phyloP scores from a whole-genome alignment of 2,888 invertebrate genomes.

The Microchrysa polita region DNA sequence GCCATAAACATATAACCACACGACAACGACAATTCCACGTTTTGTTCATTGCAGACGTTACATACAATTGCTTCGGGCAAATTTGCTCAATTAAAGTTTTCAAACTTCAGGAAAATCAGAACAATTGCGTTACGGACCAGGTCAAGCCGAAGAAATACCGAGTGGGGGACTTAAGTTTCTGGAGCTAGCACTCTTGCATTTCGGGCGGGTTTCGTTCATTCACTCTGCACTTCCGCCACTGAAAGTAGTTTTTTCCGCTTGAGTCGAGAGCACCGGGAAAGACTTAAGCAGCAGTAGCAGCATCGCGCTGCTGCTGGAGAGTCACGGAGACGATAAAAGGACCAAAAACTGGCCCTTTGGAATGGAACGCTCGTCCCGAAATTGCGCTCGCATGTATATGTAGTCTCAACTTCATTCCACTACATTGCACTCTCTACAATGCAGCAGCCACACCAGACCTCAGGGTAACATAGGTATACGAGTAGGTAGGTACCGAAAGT shows the following conservation, averaged over 20 bases:
- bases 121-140: conserved; percentile 40
- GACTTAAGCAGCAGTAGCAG: too few species aligned
- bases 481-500: too few species aligned
- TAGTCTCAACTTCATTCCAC: conserved; percentile 1
- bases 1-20: conserved; percentile 14
- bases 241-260: conserved; percentile 34
- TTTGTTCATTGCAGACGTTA: conserved; percentile 37
- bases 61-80: conserved; percentile 26
- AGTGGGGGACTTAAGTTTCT: not conserved
- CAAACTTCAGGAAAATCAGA: conserved; percentile 34
- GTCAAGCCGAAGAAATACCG: conserved; percentile 33
- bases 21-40: too few species aligned
- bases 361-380: not conserved
- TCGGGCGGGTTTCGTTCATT: too few species aligned
- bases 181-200: not conserved
- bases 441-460: not conserved
- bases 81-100: conserved; percentile 43
- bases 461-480: too few species aligned
- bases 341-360: not conserved
- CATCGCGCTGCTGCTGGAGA: too few species aligned
- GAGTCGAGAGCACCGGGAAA: not conserved
- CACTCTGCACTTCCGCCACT: not conserved
- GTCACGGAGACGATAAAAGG: not conserved
- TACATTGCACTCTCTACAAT: conserved; percentile 16
- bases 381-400: too few species aligned